Evolutionary conservation across 2,113 vertebrate genomes (phyloP), one percentile per base, ranked within the genome.

Genomic region (Neomonachus schauinslandi): DNA sequence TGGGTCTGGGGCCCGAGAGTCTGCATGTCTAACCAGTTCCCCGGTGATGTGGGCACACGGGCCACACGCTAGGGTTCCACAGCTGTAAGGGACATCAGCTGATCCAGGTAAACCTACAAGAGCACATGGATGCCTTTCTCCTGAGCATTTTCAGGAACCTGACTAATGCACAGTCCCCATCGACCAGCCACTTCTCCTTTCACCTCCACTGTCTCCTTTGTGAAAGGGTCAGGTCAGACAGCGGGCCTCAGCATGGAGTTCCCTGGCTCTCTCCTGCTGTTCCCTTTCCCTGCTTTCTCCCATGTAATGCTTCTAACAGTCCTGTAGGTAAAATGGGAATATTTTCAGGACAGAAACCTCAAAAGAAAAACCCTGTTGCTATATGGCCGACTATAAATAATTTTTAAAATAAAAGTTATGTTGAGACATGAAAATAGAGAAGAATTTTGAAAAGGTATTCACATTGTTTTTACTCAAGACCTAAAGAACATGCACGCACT

Each of bases 401-500:
- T 49, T 93, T 55, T 42, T 71, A 42, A 84, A 96, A 89, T 6
- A 59, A 71, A 83, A 55, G 26, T 39, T 33, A 93, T 8, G 36
- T 42, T 15, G 10, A 91, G 33, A 94, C 22, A 8, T 33, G 5
- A 67, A 87, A 85, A 95, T 0, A 46, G 95, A 57, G 51, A 36
- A 87, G 85, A 46, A 28, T 46, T 92, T 22, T 59, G 39, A 49
- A 28, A 74, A 31, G 39, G 12, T 11, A 5, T 51, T 31, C 16
- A 39, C 74, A 46, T 7, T 13, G 46, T 26, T 51, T 26, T 59
- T 55, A 33, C 85, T 42, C 59, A 13, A 65, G 80, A 69, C 33
- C 46, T 39, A 63, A 28, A 65, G 33, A 36, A 72, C 12, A 49
- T 28, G 9, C 2, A 4, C 0, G 5, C 1, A 5, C 63, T 81